Evolutionary conservation across 2,888 invertebrate species (phyloP), one percentile per base, ranked within the genome.

Genomic region (Cephus nigrinus): DNA sequence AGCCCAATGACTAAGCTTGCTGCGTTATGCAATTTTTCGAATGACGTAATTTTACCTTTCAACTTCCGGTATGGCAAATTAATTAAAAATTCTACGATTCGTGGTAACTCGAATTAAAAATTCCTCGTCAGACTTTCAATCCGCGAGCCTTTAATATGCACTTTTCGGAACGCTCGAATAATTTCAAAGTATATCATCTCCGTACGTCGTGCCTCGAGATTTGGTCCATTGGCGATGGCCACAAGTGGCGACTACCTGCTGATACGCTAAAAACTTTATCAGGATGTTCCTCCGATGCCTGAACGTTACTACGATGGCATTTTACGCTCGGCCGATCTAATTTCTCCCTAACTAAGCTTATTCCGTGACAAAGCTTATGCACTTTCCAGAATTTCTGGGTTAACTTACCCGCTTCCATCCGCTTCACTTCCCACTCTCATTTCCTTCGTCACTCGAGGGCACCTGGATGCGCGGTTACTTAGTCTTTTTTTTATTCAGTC

Each of bases 321-420:
- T 89, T 88, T 84, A 88, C 84, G 86, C 85, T 80, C 81, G 81
- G 84, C 76, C 80, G 81, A 80, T 81, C 81, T 84, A 84, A 86
- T 85, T 85, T 84, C 79, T 82, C 82, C 81, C 83, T 86, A 87
- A 87, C 86, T 86, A 86, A 88, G 87, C 87, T 87, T 85, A 85
- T 88, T 88, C 79, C 82, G 81, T 82, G 86, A 85, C 86, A 88
- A 87, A 88, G 86, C 87, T 87, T 83, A 83, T 87, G 82, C 85
- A 85, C 84, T 88, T 84, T 85, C 82, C 78, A 81, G 84, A 84
- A 88, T 84, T 84, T 86, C 84, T 82, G 81, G 82, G 86, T 84
- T 86, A 84, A 85, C 81, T 81, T 76, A 35, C 55, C 79, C 75
- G 33, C 34, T 30, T 30, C 36, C 73, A 40, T 36, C 32, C 76